phyloP scores from a whole-genome alignment of 1,140 invertebrate species.

The Marisa cornuarietis region DNA sequence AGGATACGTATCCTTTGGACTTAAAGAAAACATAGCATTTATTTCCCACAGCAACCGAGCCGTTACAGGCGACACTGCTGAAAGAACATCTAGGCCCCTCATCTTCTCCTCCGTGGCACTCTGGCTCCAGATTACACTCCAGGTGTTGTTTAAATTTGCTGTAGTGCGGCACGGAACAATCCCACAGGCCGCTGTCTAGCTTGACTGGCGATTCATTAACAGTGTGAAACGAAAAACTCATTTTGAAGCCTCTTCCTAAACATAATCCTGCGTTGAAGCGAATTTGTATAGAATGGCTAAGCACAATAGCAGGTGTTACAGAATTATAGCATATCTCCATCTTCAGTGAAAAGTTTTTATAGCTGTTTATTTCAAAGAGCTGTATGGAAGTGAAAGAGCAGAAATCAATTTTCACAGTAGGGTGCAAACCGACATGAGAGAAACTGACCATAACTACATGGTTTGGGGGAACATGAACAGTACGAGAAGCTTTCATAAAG shows the following conservation, averaged over 20 bases:
- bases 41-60: background rate
- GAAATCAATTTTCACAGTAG: too few species aligned
- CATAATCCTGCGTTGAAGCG: too few species aligned
- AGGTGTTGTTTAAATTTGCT: background rate
- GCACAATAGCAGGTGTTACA: too few species aligned
- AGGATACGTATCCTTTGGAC: background rate
- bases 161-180: constrained; percentile 3
- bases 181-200: background rate
- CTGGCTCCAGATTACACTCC: background rate
- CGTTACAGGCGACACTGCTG: constrained; percentile 5
- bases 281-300: too few species aligned
- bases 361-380: too few species aligned
- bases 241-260: background rate
- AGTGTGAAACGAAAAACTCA: background rate
- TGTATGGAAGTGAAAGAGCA: too few species aligned
- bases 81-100: constrained; percentile 11
- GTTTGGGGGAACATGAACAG: too few species aligned
- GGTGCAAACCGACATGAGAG: too few species aligned
- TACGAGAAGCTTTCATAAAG: too few species aligned
- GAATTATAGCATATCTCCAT: too few species aligned
- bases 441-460: too few species aligned
- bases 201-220: background rate
- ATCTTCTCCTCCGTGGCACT: constrained; percentile 9
- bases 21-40: background rate
- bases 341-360: too few species aligned